phyloP scores from a whole-genome alignment of 2,797 vertebrate species.

The Anguilla obscura region DNA sequence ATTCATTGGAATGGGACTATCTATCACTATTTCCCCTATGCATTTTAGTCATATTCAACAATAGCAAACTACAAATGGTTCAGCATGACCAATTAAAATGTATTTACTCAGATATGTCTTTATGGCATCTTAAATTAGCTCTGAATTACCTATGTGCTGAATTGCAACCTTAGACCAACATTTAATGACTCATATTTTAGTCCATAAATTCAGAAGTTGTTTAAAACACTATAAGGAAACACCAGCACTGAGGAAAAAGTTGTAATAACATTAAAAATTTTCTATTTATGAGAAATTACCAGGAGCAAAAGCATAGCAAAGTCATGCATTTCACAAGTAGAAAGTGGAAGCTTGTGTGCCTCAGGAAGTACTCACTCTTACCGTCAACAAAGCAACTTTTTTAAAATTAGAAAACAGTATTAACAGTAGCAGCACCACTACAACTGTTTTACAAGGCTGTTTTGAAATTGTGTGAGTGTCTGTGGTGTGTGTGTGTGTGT shows the following conservation, averaged over 20 bases:
- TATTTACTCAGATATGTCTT: background rate
- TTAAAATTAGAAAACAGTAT: background rate
- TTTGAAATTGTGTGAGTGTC: background rate
- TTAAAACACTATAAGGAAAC: background rate
- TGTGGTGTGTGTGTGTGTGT: constrained; percentile 32
- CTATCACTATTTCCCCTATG: background rate
- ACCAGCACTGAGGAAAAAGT: background rate
- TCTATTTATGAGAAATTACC: background rate
- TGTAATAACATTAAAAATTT: background rate
- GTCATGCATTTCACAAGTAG: background rate
- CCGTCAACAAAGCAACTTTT: background rate
- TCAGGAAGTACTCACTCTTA: constrained; percentile 15
- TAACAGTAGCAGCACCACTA: constrained; percentile 4
- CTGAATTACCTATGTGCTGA: background rate
- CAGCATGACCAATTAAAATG: background rate
- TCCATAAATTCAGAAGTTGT: background rate
- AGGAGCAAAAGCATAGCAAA: background rate
- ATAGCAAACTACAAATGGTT: background rate
- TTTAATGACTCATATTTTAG: background rate
- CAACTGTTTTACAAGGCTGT: constrained; percentile 6
- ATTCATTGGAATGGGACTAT: background rate
- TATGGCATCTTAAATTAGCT: background rate
- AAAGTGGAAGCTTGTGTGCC: background rate
- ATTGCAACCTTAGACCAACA: background rate
- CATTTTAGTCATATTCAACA: background rate